Conservation (phyloP, 2,113 vertebrate species). For the human (Homo sapiens) region GRCh38 chrX:17039001-17039500, state of each 20-base stretch:
- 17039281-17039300: conserved; percentile 37
- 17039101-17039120: background rate
- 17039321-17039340: conserved; percentile 21
- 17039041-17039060: background rate
- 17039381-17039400: background rate
- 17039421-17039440: background rate
- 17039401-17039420: conserved; percentile 15
- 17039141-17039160: background rate
- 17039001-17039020: conserved; percentile 15
- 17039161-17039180: background rate
- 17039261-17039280: background rate
- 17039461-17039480: background rate
- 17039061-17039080: background rate
- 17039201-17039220: background rate
- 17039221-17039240: background rate
- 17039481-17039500: conserved; percentile 2
- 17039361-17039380: background rate
- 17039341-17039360: background rate
- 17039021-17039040: conserved; percentile 31
- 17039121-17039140: background rate
- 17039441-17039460: conserved; percentile 18
- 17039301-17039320: conserved; percentile 33
- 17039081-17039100: background rate
- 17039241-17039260: background rate
- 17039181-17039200: conserved; percentile 37